These are phyloP conservation scores for Toxotes lorentzi DNA, from an alignment of 2,797 vertebrate genomes.

Conservation along the genomic window DNA sequence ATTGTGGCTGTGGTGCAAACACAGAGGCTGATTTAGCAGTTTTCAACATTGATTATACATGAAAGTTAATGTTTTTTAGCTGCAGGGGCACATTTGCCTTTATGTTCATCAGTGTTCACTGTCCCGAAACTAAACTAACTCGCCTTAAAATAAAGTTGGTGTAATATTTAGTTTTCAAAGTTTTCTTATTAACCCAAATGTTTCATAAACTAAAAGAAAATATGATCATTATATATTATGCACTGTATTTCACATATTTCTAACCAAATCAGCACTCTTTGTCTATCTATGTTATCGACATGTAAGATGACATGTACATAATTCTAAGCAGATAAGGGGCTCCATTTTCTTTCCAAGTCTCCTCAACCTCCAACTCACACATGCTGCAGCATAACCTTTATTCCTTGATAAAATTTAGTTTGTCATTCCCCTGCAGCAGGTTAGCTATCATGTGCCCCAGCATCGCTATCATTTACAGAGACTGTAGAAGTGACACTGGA, in stretches of 20 bases:
- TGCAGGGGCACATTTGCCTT: slow-evolving; percentile 1
- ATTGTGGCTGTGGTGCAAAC: slow-evolving; percentile 35
- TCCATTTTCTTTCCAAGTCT: not conserved
- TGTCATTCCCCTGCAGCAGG: slow-evolving; percentile 55
- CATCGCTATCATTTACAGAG: slow-evolving; percentile 52
- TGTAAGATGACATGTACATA: no score
- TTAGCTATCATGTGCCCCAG: slow-evolving; percentile 43
- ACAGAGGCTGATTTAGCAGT: slow-evolving; percentile 1
- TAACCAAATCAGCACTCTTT: not conserved
- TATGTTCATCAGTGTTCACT: not conserved
- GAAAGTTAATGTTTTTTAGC: slow-evolving; percentile 24
- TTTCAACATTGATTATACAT: slow-evolving; percentile 22
- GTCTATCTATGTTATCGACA: not conserved
- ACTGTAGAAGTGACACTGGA: slow-evolving; percentile 48
- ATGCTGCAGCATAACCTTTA: slow-evolving; percentile 41
- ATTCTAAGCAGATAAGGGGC: slow-evolving; percentile 5
- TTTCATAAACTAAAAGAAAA: not conserved
- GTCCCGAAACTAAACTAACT: no score
- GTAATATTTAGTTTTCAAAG: no score
- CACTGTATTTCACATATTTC: not conserved
- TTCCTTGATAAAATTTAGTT: slow-evolving; percentile 44
- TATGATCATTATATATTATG: no score
- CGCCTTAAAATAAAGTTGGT: no score
- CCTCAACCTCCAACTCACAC: slow-evolving; percentile 14
- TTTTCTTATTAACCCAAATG: not conserved